These are phyloP conservation scores for Drosophila sturtevanti DNA, from an alignment of 1,140 invertebrate species.

Conservation along the genomic window DNA sequence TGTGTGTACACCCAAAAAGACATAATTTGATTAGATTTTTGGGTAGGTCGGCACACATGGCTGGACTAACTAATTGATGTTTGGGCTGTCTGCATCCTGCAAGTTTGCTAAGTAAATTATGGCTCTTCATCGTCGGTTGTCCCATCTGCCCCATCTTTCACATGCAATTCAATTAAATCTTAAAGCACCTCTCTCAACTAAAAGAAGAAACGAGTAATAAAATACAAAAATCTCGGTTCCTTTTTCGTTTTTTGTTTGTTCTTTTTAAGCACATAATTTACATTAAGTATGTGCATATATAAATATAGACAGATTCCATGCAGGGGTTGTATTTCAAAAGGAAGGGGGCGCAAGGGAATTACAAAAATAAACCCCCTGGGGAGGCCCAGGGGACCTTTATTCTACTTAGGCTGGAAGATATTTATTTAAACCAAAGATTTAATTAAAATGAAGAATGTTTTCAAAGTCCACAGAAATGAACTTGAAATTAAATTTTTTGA, in stretches of 20 bases:
- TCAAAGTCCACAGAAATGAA: too few species aligned
- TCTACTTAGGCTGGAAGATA: too few species aligned
- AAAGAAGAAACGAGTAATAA: not conserved
- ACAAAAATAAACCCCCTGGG: too few species aligned
- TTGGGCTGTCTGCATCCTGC: slow-evolving; percentile 47
- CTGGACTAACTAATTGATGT: slow-evolving; percentile 48
- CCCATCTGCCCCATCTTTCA: not conserved
- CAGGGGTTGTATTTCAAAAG: not conserved
- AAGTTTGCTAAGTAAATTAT: slow-evolving; percentile 41
- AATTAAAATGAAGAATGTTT: too few species aligned
- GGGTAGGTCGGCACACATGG: slow-evolving; percentile 43
- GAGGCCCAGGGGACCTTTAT: too few species aligned
- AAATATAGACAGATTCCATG: not conserved
- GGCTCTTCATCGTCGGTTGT: slow-evolving; percentile 11
- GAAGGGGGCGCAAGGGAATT: not conserved
- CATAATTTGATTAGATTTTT: slow-evolving; percentile 19
- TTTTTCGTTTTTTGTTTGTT: not conserved
- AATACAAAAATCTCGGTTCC: not conserved
- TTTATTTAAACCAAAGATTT: too few species aligned
- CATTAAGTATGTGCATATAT: not conserved
- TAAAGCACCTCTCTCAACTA: not conserved
- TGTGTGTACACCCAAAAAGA: not conserved
- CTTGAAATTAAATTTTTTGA: too few species aligned
- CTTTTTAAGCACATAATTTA: slow-evolving; percentile 8
- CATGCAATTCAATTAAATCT: not conserved